Evolutionary conservation across 2,888 invertebrate species (phyloP), one percentile per base, ranked within the genome.

Genomic region (Onthophagus sagittarius): DNA sequence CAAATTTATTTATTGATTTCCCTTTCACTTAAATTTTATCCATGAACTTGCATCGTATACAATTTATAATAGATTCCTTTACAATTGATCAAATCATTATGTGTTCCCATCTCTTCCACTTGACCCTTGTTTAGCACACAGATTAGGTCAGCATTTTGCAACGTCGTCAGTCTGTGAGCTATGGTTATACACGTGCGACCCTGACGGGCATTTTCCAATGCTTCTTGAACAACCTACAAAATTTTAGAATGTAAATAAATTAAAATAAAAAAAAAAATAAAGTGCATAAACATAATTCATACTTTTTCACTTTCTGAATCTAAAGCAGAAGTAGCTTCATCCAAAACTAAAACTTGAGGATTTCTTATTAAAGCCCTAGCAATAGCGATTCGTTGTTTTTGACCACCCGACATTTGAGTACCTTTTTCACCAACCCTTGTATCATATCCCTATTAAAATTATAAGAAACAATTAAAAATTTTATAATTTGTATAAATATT

Each of bases 261-360:
- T 39, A 69, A 33, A 32, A 15, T 3, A 69, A 69, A 32, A 0
- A 31, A 13, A 39, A 69, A 23, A 3, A 23, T 23, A 23, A 23
- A 3, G 3, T 23, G 3, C 23, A 23, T 2, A 23, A 23, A 23
- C 1, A 23, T 23, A 7, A 76, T 53, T 53, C 1, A 9, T 83
- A 92, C 92, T 88, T 91, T 92, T 87, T 97, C 97, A 83, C 94
- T 95, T 85, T 94, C 93, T 0, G 92, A 91, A 83, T 96, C 95
- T 71, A 95, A 86, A 5, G 96, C 95, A n/a, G 95, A 95, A 4
- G 96, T 96, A 0, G 95, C 95, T 85, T 96, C 96, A 81, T 96
- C 96, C 0, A 94, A 85, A 53, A 94, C 84, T 62, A 94, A 86
- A 79, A 96, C 91, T 81, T 90, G 90, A 0, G 96, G 96, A 81